Evolutionary conservation across 2,888 invertebrate genomes (phyloP), one percentile per base, ranked within the genome.

Genomic region (Cinara cedri): DNA sequence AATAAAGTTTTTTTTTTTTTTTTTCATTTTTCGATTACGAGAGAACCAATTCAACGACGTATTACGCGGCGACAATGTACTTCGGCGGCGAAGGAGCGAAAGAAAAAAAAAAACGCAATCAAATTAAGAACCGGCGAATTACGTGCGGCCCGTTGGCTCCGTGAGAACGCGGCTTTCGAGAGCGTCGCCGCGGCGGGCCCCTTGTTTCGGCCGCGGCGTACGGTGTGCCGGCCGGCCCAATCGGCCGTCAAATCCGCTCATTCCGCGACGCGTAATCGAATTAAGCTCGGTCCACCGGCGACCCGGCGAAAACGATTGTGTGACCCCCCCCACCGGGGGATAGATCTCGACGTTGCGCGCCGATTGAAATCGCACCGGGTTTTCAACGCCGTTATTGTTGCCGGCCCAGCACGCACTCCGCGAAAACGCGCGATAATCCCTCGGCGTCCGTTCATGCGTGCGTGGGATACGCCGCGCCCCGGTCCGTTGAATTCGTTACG

Each of bases 301-400:
- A 76, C 76, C 76, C 76, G n/a, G 68, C 76, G n/a, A 76, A 68
- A 34, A 76, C 68, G 76, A 68, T 76, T 76, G 76, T 76, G 76
- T 76, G 68, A 76, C 76, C 46, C 14, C 46, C 14, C n/a, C n/a
- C n/a, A n/a, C n/a, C n/a, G n/a, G n/a, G n/a, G 55, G 44, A 75
- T 65, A 65, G 54, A 42, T 74, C 72, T 62, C 10, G 24, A 51
- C 65, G 44, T 66, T 75, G n/a, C n/a, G n/a, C n/a, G n/a, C n/a
- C n/a, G n/a, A 75, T 75, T 75, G 44, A 65, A 65, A 55, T 75
- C 44, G 19, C 62, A 16, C 63, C 9, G 42, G 34, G 54, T 75
- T 75, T 72, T 6, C 51, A 74, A 63, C 74, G 51, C 74, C 51
- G 51, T 75, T 75, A 75, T 75, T 76, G 57, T 68, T 68, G 49